Base-by-base conservation (phyloP, 2,113 vertebrate genomes). In the Mirounga angustirostris region DNA sequence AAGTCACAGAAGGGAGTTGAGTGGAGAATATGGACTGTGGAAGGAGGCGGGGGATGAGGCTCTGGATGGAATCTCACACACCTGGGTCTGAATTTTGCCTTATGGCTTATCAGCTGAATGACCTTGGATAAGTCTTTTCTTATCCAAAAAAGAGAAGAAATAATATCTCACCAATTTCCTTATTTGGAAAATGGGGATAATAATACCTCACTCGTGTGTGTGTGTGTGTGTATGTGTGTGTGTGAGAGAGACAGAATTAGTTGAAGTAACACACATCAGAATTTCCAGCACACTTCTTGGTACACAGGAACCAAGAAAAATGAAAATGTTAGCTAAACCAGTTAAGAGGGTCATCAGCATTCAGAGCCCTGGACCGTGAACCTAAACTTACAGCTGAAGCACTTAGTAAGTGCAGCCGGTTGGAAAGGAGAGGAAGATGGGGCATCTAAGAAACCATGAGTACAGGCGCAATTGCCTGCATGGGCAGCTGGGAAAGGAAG, bases 121-220 rank as follows among this genome's bases (percentile, higher is more conserved):
- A 79, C 33, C 46, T 50, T 33, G 24, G n/a, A 33, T 28, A 63
- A 78, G 73, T 76, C 30, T 93, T 89, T 50, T 43, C 65, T 87
- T 36, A 30, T 87, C n/a, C 15, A 67, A 84, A 56, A 83, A 56
- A 82, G 8, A 87, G 61, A 69, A 87, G 67, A 88, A n/a, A 40
- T 63, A 40, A 14, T 63, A 63, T 0, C 28, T 46, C 13, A 33
- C 19, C 52, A 22, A 40, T 88, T 94, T 76, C 67, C 61, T 80
- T 56, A 40, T 71, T 88, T 96, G 78, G 81, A 93, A 91, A 89
- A 93, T 21, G 40, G 67, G 19, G 58, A 56, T 82, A 80, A 58
- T 67, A 82, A 61, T 50, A 46, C 28, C 33, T 74, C 36, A 18
- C 21, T 3, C 2, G 80, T 61, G n/a, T 50, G 36, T 36, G 61